These are phyloP conservation scores for Protonemura montana DNA, from an alignment of 2,888 invertebrate species.

Conservation along the genomic window DNA sequence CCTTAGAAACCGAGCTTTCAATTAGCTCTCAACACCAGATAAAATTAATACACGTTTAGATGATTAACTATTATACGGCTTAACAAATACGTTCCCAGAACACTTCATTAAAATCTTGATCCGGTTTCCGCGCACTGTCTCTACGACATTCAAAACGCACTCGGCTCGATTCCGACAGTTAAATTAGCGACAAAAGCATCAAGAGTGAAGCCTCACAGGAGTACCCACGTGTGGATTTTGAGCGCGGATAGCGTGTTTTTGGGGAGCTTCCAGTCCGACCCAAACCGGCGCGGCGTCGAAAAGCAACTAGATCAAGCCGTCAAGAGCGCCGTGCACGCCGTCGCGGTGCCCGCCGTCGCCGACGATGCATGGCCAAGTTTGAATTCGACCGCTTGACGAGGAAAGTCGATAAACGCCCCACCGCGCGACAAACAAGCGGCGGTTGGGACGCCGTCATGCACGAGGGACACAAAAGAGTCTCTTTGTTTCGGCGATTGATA, in stretches of 20 bases:
- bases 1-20: neutral
- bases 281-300: constrained; percentile 15
- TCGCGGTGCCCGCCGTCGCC: neutral
- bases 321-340: neutral
- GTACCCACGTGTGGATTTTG: neutral
- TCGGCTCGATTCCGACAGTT: neutral
- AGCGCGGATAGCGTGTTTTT: neutral
- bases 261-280: constrained; percentile 4
- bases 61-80: neutral
- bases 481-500: too few relatives aligned
- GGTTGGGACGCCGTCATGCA: too few relatives aligned
- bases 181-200: too few relatives aligned
- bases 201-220: neutral
- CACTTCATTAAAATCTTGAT: neutral
- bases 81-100: neutral
- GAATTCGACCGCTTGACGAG: constrained; percentile 32
- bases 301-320: constrained; percentile 24
- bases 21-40: neutral
- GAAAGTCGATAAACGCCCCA: constrained; percentile 22
- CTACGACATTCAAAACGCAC: neutral
- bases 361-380: neutral
- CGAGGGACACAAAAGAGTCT: too few relatives aligned
- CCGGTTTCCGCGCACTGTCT: neutral
- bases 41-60: neutral
- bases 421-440: neutral